Evolutionary conservation across 2,888 invertebrate genomes (phyloP).

Genomic region (Plusia festucae): DNA sequence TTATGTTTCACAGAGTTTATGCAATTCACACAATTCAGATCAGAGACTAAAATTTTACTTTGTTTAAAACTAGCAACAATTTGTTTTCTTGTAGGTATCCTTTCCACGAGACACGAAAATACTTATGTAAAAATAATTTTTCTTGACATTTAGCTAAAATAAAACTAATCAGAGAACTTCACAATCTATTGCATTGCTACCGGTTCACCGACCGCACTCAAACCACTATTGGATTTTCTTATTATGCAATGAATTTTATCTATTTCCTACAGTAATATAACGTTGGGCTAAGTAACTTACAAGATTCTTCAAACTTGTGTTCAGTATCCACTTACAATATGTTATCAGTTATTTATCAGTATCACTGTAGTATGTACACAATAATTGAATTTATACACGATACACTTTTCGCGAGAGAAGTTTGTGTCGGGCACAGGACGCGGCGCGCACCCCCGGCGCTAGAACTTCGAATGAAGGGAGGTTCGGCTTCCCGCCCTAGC

Average conservation of each 20-base stretch:
- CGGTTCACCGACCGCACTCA: neutral
- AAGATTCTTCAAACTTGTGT: conserved; percentile 35
- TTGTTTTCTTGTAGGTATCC: too few relatives aligned
- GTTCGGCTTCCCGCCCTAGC: conserved; percentile 64
- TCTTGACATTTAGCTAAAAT: too few relatives aligned
- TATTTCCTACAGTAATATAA: neutral
- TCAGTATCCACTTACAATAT: conserved; percentile 14
- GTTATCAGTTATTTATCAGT: conserved; percentile 49
- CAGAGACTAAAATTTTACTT: too few relatives aligned
- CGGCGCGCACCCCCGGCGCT: conserved; percentile 72
- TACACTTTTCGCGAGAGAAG: conserved; percentile 60
- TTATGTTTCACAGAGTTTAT: too few relatives aligned
- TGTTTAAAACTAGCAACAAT: too few relatives aligned
- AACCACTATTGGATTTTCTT: neutral
- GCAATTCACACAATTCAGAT: too few relatives aligned
- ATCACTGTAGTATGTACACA: conserved; percentile 44
- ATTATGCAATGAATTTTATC: neutral
- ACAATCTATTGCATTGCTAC: too few relatives aligned
- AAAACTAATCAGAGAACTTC: too few relatives aligned
- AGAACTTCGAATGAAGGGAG: conserved; percentile 67
- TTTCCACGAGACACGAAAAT: too few relatives aligned
- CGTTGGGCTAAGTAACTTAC: conserved; percentile 32
- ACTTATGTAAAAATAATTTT: too few relatives aligned
- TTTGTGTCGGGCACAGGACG: conserved; percentile 59
- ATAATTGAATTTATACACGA: conserved; percentile 47